Base-by-base conservation (phyloP, 2,888 invertebrate genomes). In the Rhaphigaster nebulosa region DNA sequence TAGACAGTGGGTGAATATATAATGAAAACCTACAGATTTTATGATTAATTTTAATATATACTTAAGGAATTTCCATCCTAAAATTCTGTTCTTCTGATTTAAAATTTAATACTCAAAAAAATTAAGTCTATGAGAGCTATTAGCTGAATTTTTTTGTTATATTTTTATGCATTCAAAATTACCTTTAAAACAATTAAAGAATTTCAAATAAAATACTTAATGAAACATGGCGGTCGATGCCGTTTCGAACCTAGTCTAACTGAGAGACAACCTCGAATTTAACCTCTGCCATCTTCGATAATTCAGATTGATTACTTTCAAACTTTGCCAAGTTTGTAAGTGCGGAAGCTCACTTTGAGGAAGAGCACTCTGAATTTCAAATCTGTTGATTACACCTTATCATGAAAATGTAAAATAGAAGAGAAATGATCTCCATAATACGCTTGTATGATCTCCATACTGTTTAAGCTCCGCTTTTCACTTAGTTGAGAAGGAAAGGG, bases 361-460 rank as follows among this genome's bases (percentile, higher is more conserved):
- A 65, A 65, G 65, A 65, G 65, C 65, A 65, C 65, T 65, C 29
- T 65, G 65, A 65, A 65, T 65, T 65, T 65, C 65, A 65, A 65
- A 65, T 65, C 65, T 65, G 65, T 65, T 65, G 65, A 65, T 65
- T 65, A 29, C 65, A 65, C 65, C 29, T 65, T 65, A 65, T 65
- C 65, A 65, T 65, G 65, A 65, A 65, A 65, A 65, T 65, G 65
- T 65, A 65, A 65, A 65, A 29, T 65, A 65, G 65, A 60, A 65
- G 65, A 65, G 65, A 65, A 65, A 65, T 65, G 65, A 65, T 65
- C 65, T 65, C 65, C 65, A 65, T 65, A 65, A 65, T 65, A 26
- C 65, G 65, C 65, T n/a, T n/a, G n/a, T n/a, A n/a, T n/a, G n/a
- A n/a, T n/a, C n/a, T n/a, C n/a, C n/a, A n/a, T n/a, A n/a, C n/a